Evolutionary conservation across 1,140 invertebrate species (phyloP).

Genomic region (Drosophila ironensis): DNA sequence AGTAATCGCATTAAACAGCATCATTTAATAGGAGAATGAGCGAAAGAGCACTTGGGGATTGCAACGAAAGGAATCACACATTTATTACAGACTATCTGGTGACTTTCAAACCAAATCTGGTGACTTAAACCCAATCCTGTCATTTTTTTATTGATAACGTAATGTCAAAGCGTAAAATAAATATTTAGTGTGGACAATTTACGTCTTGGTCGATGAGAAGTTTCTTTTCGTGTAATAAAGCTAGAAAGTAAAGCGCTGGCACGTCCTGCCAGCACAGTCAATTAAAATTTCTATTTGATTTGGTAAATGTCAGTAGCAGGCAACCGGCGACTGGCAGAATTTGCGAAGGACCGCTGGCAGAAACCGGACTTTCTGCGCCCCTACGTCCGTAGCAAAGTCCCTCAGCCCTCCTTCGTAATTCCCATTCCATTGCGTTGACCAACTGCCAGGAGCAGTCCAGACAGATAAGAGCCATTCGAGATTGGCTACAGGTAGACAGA

Average conservation of each 20-base stretch:
- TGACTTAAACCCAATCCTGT: too few species aligned
- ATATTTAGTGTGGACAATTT: too few species aligned
- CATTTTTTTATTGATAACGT: too few species aligned
- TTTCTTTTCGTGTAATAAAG: not conserved
- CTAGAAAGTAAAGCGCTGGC: conserved; percentile 9
- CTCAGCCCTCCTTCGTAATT: not conserved
- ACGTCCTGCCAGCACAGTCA: conserved; percentile 54
- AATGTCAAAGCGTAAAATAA: too few species aligned
- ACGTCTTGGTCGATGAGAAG: not conserved
- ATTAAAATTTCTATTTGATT: conserved; percentile 80
- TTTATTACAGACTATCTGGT: too few species aligned
- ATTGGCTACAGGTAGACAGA: conserved; percentile 72
- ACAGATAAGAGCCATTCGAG: conserved; percentile 54
- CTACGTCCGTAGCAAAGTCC: too few species aligned
- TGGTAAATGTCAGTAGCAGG: conserved; percentile 73
- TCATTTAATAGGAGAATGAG: conserved; percentile 15
- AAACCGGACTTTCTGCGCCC: too few species aligned
- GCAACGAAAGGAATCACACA: too few species aligned
- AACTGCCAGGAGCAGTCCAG: conserved; percentile 64
- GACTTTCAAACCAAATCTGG: too few species aligned
- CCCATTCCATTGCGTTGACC: conserved; percentile 52
- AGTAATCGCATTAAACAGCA: conserved; percentile 47
- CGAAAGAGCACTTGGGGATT: too few species aligned
- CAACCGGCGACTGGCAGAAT: not conserved
- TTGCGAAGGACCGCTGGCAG: conserved; percentile 3